Base-by-base conservation (phyloP, 2,888 invertebrate genomes). In the Archips xylosteana region DNA sequence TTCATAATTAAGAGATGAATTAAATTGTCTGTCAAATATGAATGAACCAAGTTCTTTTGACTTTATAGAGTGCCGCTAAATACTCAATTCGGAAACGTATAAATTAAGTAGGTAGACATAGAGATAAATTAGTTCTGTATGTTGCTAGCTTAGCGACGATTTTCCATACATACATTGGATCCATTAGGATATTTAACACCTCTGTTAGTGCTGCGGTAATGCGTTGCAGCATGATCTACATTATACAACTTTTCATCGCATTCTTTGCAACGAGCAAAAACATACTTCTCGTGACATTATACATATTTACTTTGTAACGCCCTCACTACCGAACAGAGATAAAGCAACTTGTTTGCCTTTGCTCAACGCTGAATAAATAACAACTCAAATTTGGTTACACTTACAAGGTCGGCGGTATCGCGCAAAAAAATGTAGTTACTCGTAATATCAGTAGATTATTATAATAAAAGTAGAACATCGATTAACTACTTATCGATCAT, bases 381-480 rank as follows among this genome's bases (percentile, higher is more conserved):
- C 12, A 59, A 60, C 36, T 36, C 36, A 34, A 60, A 60, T 60
- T 13, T 60, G 23, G 60, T 60, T n/a, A 36, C 54, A 34, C 34
- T 12, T 34, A 13, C 70, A 47, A 59, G 70, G 70, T 34, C 47
- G 64, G 36, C 6, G 15, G 51, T 63, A 70, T 70, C 63, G 70
- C 70, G 15, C 39, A 64, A 64, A 45, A 47, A 47, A 47, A 45
- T 32, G 32, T 23, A 5, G 3, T 12, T 32, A 57, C 57, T 4
- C 12, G 12, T 23, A 32, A 57, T 61, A 69, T 60, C 23, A 34
- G 12, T 61, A 12, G 69, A 61, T 61, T 69, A 10, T 54, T 23
- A 15, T 8, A 12, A 23, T 51, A n/a, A 32, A 39, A 39, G 49
- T 61, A 36, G 32, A 32, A n/a, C 59, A 61, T 36, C 13, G 60